Base-by-base conservation (phyloP, 2,888 invertebrate species). In the Pharmacophagus antenor region DNA sequence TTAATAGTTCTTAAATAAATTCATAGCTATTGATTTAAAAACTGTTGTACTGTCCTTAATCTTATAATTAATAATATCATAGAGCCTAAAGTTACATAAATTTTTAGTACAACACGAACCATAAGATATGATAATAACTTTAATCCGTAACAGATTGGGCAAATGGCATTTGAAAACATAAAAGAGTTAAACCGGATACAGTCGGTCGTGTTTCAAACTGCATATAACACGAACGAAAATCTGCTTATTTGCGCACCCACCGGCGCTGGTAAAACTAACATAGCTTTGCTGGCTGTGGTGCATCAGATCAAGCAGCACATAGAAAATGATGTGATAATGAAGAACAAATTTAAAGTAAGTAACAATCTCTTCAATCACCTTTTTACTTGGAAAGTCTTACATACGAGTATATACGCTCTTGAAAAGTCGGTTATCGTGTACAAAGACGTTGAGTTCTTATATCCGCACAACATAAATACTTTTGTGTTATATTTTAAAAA, bases 181-280 rank as follows among this genome's bases (percentile, higher is more conserved):
- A 94, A 95, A 76, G 92, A 93, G 55, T 90, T 99, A 37, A 99
- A 99, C 85, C 92, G 95, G 57, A 99, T 99, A 69, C 99, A 99
- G 81, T 97, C 97, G 0, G 95, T 99, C 49, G 99, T 99, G 0
- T 99, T 95, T 82, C 95, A 97, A 62, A 94, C 97, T 0, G 99
- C 99, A 0, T 99, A 99, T 87, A 94, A 96, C 71, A 97, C 97
- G 2, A 98, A 99, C 78, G 98, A 99, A 79, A 99, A 99, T 84
- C 92, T 99, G 71, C 85, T 99, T 55, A 97, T 99, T 59, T 99
- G 99, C 84, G 99, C 99, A 0, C 99, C 99, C 0, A 99, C 99
- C 0, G 99, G 99, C 4, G 99, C 99, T 0, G 99, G 99, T 25
- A 99, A 99, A 88, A 99, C 99, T 0, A 99, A 99, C 80, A 97